These are phyloP conservation scores for Heteromormyrus szaboi DNA, from an alignment of 2,797 vertebrate species.

Conservation along the genomic window DNA sequence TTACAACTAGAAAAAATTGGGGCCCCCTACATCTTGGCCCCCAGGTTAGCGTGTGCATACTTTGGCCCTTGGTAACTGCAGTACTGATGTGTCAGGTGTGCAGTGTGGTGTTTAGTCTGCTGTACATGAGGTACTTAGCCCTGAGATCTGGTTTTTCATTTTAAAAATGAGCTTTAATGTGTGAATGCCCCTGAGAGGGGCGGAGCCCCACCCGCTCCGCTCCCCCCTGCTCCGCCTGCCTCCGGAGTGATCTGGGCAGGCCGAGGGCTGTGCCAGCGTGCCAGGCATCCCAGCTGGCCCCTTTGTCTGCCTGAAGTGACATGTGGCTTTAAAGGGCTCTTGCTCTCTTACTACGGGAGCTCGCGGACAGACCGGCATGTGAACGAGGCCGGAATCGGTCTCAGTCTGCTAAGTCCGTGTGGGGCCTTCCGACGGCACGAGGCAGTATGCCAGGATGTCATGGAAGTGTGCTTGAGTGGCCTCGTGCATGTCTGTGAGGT, in stretches of 20 bases:
- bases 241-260: not conserved
- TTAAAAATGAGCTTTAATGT: not conserved
- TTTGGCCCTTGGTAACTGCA: not conserved
- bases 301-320: slow-evolving; percentile 48
- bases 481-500: not conserved
- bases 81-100: not conserved
- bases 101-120: not conserved
- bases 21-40: not conserved
- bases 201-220: not conserved
- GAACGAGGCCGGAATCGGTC: slow-evolving; percentile 71
- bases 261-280: slow-evolving; percentile 53
- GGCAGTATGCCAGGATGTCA: slow-evolving; percentile 36
- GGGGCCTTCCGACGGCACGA: slow-evolving; percentile 62
- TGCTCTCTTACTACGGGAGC: slow-evolving; percentile 70
- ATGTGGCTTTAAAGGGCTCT: slow-evolving; percentile 69
- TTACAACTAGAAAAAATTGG: not conserved
- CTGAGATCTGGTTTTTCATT: not conserved
- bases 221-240: not conserved
- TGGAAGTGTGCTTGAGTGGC: not conserved
- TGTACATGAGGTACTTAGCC: not conserved
- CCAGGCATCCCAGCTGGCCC: slow-evolving; percentile 66
- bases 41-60: not conserved
- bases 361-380: slow-evolving; percentile 68
- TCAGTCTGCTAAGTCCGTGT: slow-evolving; percentile 68
- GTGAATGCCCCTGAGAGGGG: not conserved